Conservation (phyloP, 2,113 vertebrate genomes). For the Sinocyclocheilus anshuiensis region DNA sequence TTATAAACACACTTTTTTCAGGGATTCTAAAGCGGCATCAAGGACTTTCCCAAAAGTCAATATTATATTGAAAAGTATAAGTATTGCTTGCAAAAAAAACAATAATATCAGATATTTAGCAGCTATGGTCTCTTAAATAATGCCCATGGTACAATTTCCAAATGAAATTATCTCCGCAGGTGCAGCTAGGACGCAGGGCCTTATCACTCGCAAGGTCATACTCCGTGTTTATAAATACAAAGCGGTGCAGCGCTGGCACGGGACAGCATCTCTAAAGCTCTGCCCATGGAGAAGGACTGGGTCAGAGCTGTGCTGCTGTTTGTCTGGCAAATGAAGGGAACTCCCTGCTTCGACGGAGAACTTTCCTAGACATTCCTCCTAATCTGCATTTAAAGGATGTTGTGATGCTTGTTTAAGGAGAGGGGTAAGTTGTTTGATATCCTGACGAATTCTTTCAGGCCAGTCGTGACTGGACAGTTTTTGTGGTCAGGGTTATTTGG, state of each 20-base stretch:
- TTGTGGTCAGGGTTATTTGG: neutral
- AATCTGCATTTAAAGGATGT: constrained; percentile 13
- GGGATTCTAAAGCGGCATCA: neutral
- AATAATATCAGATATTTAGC: neutral
- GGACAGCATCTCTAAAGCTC: constrained; percentile 11
- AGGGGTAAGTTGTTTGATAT: neutral
- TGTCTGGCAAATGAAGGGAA: constrained; percentile 11
- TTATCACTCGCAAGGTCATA: constrained; percentile 31
- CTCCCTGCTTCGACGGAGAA: neutral
- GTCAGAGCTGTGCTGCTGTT: constrained; percentile 19
- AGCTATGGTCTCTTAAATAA: neutral
- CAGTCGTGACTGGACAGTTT: neutral
- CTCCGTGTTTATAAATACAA: constrained; percentile 25
- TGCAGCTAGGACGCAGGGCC: constrained; percentile 3
- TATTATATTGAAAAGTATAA: neutral
- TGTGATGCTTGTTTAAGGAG: neutral
- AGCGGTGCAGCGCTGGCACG: neutral
- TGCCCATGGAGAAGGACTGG: neutral
- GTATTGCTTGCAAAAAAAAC: neutral
- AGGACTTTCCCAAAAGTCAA: neutral
- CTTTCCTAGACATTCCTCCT: constrained; percentile 15
- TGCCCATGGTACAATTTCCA: neutral
- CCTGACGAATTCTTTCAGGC: neutral
- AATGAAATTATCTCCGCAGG: constrained; percentile 31
- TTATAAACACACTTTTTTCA: neutral